Evolutionary conservation across 2,113 vertebrate genomes (phyloP), one percentile per base, ranked within the genome.

Genomic region (Callionymus lyra): DNA sequence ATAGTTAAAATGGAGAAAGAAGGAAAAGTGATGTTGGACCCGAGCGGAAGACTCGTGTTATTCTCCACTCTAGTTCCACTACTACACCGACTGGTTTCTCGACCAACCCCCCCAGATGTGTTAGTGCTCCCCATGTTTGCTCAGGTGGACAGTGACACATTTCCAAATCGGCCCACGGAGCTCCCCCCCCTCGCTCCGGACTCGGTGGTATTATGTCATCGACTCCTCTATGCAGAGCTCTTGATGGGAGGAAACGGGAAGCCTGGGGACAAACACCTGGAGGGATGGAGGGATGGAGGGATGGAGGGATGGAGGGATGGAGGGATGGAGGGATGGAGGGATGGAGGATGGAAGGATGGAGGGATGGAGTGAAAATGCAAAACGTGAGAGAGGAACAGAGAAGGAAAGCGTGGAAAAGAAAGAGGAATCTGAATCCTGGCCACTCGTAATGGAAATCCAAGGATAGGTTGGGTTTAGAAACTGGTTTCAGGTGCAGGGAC

Each of bases 91-190:
- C 90, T 88, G 88, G 86, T 87, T 88, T 85, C 65, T 77, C 59
- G 66, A 71, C 65, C 64, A 71, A 61, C 47, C 47, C 67, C 56
- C 72, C 75, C 59, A 4, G 4, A 27, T 27, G 21, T 27, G 21
- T 27, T 27, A n/a, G n/a, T n/a, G n/a, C n/a, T n/a, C n/a, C 77
- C 81, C 44, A 53, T 95, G 91, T 96, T 96, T 96, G 87, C 91
- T 92, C 91, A 96, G 94, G 92, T 97, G 93, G 91, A 92, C 84
- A 88, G 87, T 91, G 90, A 95, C 90, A 94, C 86, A 88, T 84
- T 92, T 92, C 86, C 88, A 85, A 90, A 90, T 76, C 87, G 90
- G 77, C 84, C 88, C 81, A 87, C 86, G 80, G 86, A 82, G 67
- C 73, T 86, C 75, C 84, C 82, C 53, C 79, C 13, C n/a, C 51